Base-by-base conservation (phyloP, 2,113 vertebrate species). In the Ovis canadensis region DNA sequence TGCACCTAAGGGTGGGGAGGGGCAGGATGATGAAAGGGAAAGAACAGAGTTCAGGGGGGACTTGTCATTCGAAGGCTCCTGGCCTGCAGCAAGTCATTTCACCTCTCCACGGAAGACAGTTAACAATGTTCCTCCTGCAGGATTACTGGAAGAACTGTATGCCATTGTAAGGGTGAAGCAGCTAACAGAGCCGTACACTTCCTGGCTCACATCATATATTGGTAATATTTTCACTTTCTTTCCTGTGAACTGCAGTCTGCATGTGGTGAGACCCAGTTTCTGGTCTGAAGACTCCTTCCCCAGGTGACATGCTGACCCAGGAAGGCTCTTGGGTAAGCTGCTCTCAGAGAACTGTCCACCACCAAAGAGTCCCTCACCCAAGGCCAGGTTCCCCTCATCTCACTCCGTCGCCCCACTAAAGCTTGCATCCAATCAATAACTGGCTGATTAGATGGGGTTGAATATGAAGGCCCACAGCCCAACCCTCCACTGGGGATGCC, bases 371-470 rank as follows among this genome's bases (percentile, higher is more conserved):
- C 5, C 14, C 14, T 64, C 33, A 29, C 23, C n/a, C 16, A 54
- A 77, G 11, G 13, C 7, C 64, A n/a, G 4, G 36, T 6, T 12
- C 7, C 13, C 14, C 15, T 84, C 7, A 1, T 7, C 5, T 11
- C 1, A 55, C 23, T 36, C 6, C 3, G 10, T 15, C 2, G 14
- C 4, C 3, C 13, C 7, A 0, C 0, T 10, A 11, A 5, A 59
- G 54, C 62, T 52, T 31, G 14, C 13, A 33, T 54, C 11, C 31
- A 60, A 7, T 90, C 50, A 81, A 3, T n/a, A 77, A 60, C 60
- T 48, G 27, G 48, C 2, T 64, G n/a, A 54, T 80, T 16, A 87
- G 29, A 67, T 29, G 17, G 43, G 40, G 64, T 1, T 29, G 8
- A n/a, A 40, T 8, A 3, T 27, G 74, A 89, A 84, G 27, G 29